phyloP scores from a whole-genome alignment of 2,888 invertebrate species.

The Leptinotarsa rubiginosa region DNA sequence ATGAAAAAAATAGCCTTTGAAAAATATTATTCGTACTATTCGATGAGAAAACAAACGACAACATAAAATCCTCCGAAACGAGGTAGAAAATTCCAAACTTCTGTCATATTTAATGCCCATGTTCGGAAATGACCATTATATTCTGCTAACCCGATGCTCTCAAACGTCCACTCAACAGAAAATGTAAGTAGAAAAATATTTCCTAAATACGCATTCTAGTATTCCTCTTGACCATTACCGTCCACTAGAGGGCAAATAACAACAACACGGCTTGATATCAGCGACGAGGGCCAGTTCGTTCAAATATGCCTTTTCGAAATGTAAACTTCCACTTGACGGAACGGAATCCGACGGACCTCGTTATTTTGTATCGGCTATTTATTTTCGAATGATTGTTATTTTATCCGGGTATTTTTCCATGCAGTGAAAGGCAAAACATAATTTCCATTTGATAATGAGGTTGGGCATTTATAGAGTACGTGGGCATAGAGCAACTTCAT shows the following conservation, averaged over 20 bases:
- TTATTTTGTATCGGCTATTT: slow-evolving; percentile 64
- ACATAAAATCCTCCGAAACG: background rate
- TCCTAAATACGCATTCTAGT: slow-evolving; percentile 56
- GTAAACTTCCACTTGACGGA: slow-evolving; percentile 64
- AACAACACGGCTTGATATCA: slow-evolving; percentile 49
- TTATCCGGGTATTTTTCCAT: background rate
- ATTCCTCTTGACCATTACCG: slow-evolving; percentile 60
- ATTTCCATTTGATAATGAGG: slow-evolving; percentile 10
- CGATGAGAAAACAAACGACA: background rate
- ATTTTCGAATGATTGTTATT: slow-evolving; percentile 55
- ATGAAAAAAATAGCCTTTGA: background rate
- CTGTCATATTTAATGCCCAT: slow-evolving; percentile 15
- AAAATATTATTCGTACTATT: background rate
- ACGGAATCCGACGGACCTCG: slow-evolving; percentile 62
- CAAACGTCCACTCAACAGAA: slow-evolving; percentile 39
- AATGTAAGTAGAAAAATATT: slow-evolving; percentile 43
- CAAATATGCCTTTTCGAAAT: slow-evolving; percentile 63
- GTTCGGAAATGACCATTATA: slow-evolving; percentile 38
- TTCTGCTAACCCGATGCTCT: slow-evolving; percentile 37
- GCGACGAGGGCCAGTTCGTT: slow-evolving; percentile 59
- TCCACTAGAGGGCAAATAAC: slow-evolving; percentile 61
- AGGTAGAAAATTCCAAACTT: slow-evolving; percentile 18
- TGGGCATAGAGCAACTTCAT: background rate
- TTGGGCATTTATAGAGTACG: background rate
- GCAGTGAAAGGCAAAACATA: background rate